Conservation (phyloP, 2,888 invertebrate species). For the Zhengitettix transpicula region DNA sequence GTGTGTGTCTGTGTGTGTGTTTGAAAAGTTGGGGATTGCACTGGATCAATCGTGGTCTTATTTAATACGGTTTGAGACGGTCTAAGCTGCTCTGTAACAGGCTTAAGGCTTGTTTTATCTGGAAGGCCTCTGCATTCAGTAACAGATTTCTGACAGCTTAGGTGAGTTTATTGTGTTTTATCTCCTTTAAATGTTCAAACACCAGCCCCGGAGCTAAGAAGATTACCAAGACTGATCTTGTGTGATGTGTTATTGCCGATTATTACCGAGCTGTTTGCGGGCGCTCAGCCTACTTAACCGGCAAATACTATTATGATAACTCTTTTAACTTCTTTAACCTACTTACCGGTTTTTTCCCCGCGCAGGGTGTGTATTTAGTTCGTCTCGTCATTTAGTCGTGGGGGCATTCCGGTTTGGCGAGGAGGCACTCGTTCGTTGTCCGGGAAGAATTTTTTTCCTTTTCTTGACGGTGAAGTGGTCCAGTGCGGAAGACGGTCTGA, state of each 20-base stretch:
- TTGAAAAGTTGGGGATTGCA: constrained; percentile 20
- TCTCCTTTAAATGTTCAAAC: constrained; percentile 19
- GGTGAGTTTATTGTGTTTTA: constrained; percentile 24
- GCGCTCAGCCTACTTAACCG: constrained; percentile 9
- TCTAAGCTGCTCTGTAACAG: constrained; percentile 22
- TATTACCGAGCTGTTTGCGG: constrained; percentile 6
- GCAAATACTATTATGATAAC: constrained; percentile 12
- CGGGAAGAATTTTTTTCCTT: background rate
- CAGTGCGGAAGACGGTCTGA: too few species aligned
- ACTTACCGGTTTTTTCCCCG: constrained; percentile 4
- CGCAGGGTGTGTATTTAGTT: too few species aligned
- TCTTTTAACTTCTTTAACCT: constrained; percentile 11
- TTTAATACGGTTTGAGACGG: constrained; percentile 23
- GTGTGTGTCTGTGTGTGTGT: constrained; percentile 15
- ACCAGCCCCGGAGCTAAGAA: constrained; percentile 12
- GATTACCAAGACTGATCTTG: constrained; percentile 14
- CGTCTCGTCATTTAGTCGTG: too few species aligned
- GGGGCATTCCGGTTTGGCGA: too few species aligned
- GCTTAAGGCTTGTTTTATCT: constrained; percentile 24
- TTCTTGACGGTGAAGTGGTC: background rate
- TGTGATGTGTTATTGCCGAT: constrained; percentile 14
- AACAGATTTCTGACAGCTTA: constrained; percentile 23
- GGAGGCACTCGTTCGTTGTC: too few species aligned
- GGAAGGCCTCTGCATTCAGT: constrained; percentile 20
- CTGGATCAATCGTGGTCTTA: constrained; percentile 22